Evolutionary conservation across 2,113 vertebrate genomes (phyloP).

Genomic region (Cettia cetti): DNA sequence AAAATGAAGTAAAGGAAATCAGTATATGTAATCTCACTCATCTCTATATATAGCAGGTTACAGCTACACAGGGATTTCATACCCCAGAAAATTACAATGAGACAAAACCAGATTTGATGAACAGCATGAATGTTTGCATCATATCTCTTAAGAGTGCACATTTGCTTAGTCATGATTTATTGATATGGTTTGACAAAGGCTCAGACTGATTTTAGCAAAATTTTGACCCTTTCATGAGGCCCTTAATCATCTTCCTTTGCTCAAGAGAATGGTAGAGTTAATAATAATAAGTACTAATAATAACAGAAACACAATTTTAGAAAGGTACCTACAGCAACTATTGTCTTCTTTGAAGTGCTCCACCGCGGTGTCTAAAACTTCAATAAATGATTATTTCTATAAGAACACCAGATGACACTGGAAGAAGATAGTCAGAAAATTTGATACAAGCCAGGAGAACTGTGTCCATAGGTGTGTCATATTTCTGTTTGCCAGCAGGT

Average conservation of each 20-base stretch:
- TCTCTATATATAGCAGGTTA: background rate
- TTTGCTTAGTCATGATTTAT: background rate
- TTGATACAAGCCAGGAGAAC: background rate
- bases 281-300: too few species aligned
- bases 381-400: background rate
- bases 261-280: background rate
- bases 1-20: conserved; percentile 10
- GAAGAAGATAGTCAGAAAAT: background rate
- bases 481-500: background rate
- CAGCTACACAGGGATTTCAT: background rate
- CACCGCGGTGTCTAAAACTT: accelerated
- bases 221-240: background rate
- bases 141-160: background rate
- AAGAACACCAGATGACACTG: background rate
- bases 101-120: accelerated
- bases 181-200: background rate
- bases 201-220: background rate
- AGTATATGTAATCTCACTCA: background rate
- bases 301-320: background rate
- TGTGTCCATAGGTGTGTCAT: accelerated
- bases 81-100: background rate
- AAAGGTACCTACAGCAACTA: background rate
- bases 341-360: background rate
- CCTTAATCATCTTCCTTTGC: background rate
- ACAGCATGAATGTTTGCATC: accelerated